Percentiles rank a stretch among this genome's conserved stretches.
Conservation (phyloP, 2,888 invertebrate genomes). For the Drosophila incognita region DNA sequence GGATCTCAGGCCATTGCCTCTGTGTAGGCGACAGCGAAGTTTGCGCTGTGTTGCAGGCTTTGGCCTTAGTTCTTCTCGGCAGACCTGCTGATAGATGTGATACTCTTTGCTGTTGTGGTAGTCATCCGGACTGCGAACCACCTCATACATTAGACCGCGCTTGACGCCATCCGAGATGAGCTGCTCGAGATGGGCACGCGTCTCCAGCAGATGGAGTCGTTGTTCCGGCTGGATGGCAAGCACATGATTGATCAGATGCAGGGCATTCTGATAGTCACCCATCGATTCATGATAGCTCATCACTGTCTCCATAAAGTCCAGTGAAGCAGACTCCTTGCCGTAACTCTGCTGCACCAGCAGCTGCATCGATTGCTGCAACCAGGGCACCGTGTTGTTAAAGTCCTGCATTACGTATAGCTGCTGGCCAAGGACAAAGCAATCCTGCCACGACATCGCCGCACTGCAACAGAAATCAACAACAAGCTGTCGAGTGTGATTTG, state of each 20-base stretch:
- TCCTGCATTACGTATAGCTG: constrained; percentile 94
- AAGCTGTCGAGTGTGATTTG: constrained; percentile 39
- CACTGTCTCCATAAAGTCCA: constrained; percentile 81
- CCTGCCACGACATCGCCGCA: constrained; percentile 91
- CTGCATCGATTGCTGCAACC: constrained; percentile 96
- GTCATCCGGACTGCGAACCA: constrained; percentile 39
- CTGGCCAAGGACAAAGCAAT: constrained; percentile 97
- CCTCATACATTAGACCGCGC: constrained; percentile 69
- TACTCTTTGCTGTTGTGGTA: constrained; percentile 72
- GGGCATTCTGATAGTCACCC: constrained; percentile 91
- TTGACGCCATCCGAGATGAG: constrained; percentile 87
- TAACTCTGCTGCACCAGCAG: constrained; percentile 88
- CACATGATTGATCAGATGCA: constrained; percentile 94
- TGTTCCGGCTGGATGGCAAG: constrained; percentile 90
- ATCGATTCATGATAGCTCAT: constrained; percentile 75
- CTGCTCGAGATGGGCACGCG: constrained; percentile 94
- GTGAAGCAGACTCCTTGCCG: constrained; percentile 53
- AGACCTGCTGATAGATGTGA: constrained; percentile 85
- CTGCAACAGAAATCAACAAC: constrained; percentile 80
- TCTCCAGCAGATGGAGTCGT: constrained; percentile 93
- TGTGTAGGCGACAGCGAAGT: constrained; percentile 68
- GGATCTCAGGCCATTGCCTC: constrained; percentile 12
- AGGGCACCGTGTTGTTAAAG: constrained; percentile 95
- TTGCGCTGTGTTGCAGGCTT: constrained; percentile 41
- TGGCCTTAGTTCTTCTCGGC: constrained; percentile 68